Percentiles rank a stretch among this genome's conserved stretches.
Conservation (phyloP, 2,888 invertebrate species). For the Scotopteryx bipunctaria region DNA sequence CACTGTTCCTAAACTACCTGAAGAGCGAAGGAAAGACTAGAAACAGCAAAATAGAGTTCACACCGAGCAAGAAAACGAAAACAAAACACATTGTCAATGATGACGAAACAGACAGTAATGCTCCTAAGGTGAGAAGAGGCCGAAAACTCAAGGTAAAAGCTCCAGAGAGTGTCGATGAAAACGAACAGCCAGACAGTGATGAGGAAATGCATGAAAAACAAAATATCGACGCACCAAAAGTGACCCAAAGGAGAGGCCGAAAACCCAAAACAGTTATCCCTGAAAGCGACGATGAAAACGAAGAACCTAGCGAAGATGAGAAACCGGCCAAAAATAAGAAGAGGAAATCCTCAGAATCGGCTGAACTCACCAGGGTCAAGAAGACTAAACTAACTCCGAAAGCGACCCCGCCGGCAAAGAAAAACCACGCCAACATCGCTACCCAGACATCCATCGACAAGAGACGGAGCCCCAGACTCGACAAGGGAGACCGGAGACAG, state of each 20-base stretch:
- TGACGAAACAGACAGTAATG: slow-evolving; percentile 18
- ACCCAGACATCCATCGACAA: slow-evolving; percentile 71
- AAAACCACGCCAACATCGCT: slow-evolving; percentile 65
- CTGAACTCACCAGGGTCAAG: slow-evolving; percentile 59
- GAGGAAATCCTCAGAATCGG: slow-evolving; percentile 65
- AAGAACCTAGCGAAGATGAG: slow-evolving; percentile 16
- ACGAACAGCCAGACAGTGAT: slow-evolving; percentile 10
- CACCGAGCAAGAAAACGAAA: slow-evolving; percentile 44
- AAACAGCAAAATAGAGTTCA: slow-evolving; percentile 84
- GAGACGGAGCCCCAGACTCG: slow-evolving; percentile 47
- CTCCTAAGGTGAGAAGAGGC: slow-evolving; percentile 25
- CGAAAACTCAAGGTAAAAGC: slow-evolving; percentile 33
- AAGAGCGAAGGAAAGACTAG: slow-evolving; percentile 83
- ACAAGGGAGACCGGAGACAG: slow-evolving; percentile 41
- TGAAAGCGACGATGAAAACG: slow-evolving; percentile 42
- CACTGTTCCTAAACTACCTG: slow-evolving; percentile 86
- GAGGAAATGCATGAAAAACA: slow-evolving; percentile 2
- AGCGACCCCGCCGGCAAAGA: slow-evolving; percentile 69
- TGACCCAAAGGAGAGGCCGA: slow-evolving; percentile 31
- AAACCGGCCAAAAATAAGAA: slow-evolving; percentile 42
- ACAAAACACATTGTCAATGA: slow-evolving; percentile 44
- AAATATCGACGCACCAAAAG: slow-evolving; percentile 28
- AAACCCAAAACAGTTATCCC: slow-evolving; percentile 30
- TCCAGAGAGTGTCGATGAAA: slow-evolving; percentile 42
- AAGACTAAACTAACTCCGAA: slow-evolving; percentile 62